Evolutionary conservation across 2,113 vertebrate species (phyloP).

Genomic region (Haemorhous mexicanus): DNA sequence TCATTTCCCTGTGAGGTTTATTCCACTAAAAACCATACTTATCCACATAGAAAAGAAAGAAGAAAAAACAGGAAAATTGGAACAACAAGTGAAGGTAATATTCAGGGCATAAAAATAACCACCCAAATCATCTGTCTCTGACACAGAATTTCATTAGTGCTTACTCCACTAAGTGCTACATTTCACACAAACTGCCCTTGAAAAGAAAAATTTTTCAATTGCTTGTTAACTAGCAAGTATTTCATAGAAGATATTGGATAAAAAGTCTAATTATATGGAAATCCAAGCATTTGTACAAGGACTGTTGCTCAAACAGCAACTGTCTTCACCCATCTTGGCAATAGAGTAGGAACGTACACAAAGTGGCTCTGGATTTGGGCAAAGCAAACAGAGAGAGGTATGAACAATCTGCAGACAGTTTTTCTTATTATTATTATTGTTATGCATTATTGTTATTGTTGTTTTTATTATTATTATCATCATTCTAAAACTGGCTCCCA

Average conservation of each 20-base stretch:
- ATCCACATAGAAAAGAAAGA: background rate
- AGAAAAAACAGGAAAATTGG: background rate
- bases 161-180: background rate
- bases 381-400: background rate
- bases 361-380: background rate
- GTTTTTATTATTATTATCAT: background rate
- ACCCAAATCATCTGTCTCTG: background rate
- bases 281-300: background rate
- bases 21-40: background rate
- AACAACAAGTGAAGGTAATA: background rate
- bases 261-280: background rate
- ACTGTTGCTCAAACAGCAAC: fast-evolving
- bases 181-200: background rate
- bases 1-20: background rate
- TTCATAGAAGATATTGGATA: background rate
- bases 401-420: background rate
- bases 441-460: no score
- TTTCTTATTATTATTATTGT: background rate
- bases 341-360: background rate
- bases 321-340: background rate
- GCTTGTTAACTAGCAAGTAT: background rate
- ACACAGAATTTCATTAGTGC: background rate
- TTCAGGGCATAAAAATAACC: background rate
- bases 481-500: background rate
- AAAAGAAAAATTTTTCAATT: background rate